phyloP scores from a whole-genome alignment of 2,113 vertebrate genomes.

The Terrapene triunguis region DNA sequence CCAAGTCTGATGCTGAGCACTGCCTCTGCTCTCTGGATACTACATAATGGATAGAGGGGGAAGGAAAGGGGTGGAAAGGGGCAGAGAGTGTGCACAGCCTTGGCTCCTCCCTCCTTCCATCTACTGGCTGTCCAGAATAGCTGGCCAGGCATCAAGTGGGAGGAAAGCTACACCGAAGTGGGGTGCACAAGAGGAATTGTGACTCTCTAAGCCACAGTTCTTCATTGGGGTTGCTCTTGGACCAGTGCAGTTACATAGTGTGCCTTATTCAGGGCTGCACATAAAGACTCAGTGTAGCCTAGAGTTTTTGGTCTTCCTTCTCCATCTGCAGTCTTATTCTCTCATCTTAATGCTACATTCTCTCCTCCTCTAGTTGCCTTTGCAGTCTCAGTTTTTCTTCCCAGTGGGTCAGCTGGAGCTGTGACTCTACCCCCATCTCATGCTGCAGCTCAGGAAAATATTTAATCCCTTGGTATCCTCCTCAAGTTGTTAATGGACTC shows the following conservation, averaged over 20 bases:
- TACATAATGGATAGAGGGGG: background rate
- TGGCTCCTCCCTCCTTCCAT: background rate
- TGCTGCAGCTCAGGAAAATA: conserved; percentile 48
- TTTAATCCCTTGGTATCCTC: conserved; percentile 59
- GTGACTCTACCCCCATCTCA: conserved; percentile 39
- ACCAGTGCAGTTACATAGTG: background rate
- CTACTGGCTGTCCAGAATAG: background rate
- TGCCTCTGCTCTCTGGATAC: background rate
- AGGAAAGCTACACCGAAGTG: background rate
- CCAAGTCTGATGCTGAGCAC: background rate
- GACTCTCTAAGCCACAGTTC: background rate
- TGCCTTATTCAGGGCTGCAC: background rate
- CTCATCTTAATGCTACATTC: background rate
- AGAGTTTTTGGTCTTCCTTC: background rate
- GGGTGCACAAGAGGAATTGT: background rate
- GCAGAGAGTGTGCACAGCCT: background rate
- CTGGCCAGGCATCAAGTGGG: background rate
- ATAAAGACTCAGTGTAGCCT: background rate
- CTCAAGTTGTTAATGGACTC: conserved; percentile 55
- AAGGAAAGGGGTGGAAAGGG: background rate
- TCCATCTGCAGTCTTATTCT: background rate
- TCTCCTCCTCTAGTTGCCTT: background rate
- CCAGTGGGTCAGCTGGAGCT: conserved; percentile 38
- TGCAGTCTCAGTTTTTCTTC: conserved; percentile 13
- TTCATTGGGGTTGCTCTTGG: background rate